These are phyloP conservation scores for Rissa tridactyla DNA, from an alignment of 2,113 vertebrate species.

Conservation along the genomic window DNA sequence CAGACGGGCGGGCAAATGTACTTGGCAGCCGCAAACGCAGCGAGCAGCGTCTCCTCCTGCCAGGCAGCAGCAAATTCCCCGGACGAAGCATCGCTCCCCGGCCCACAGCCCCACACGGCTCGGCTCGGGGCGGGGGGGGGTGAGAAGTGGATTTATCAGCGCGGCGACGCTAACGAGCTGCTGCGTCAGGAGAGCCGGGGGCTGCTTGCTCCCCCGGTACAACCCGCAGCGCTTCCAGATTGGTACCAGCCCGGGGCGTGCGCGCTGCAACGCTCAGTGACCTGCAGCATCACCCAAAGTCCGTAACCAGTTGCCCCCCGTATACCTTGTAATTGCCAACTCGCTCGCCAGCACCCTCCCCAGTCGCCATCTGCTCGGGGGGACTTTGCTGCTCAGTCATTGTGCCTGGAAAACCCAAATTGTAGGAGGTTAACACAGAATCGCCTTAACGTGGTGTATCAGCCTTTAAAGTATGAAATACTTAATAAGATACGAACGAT, in stretches of 20 bases:
- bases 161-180: accelerated
- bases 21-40: not conserved
- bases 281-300: not conserved
- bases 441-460: accelerated
- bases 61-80: not conserved
- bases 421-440: not conserved
- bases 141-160: not conserved
- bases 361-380: constrained; percentile 82
- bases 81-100: not conserved
- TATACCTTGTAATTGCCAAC: constrained; percentile 85
- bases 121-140: not conserved
- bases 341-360: constrained; percentile 80
- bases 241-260: accelerated
- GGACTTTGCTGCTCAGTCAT: constrained; percentile 84
- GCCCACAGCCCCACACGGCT: accelerated
- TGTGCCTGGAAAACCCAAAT: constrained; percentile 7
- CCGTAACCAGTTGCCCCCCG: accelerated
- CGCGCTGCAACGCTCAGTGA: accelerated
- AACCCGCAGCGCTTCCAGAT: not conserved
- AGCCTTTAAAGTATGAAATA: not conserved
- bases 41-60: not conserved
- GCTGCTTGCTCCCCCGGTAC: no score
- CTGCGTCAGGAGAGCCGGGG: not conserved
- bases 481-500: accelerated
- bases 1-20: accelerated